Conservation (phyloP, 2,113 vertebrate species). For the Notiomystis cincta region DNA sequence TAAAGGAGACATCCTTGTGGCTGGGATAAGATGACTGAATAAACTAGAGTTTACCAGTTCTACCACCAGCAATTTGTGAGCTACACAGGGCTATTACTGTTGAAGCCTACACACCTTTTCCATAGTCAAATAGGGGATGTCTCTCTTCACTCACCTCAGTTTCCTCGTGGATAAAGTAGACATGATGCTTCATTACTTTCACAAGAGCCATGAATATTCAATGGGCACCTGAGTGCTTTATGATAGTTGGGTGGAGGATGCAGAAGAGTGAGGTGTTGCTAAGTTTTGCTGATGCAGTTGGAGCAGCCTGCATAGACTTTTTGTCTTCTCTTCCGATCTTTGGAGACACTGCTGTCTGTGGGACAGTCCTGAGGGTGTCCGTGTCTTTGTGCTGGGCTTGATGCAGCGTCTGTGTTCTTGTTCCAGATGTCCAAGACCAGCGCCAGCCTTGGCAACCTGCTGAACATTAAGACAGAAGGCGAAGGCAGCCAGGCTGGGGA, state of each 20-base stretch:
- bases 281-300: background rate
- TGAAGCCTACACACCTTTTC: background rate
- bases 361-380: background rate
- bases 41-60: background rate
- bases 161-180: background rate
- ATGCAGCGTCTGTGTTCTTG: slow-evolving; percentile 27
- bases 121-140: background rate
- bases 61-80: background rate
- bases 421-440: slow-evolving; percentile 86
- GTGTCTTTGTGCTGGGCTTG: background rate
- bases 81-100: background rate
- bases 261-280: background rate
- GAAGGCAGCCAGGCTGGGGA: slow-evolving; percentile 80
- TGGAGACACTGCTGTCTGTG: background rate
- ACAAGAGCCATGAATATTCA: background rate
- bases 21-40: background rate
- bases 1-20: background rate
- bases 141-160: background rate
- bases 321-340: background rate
- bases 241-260: background rate
- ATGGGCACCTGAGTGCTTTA: background rate
- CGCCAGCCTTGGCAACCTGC: slow-evolving; percentile 82
- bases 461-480: slow-evolving; percentile 85
- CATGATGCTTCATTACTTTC: background rate
- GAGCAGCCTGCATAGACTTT: background rate